Percentiles rank a stretch among this genome's conserved stretches.
Evolutionary conservation across 2,888 invertebrate species (phyloP).

Genomic region (Morpho achilles): DNA sequence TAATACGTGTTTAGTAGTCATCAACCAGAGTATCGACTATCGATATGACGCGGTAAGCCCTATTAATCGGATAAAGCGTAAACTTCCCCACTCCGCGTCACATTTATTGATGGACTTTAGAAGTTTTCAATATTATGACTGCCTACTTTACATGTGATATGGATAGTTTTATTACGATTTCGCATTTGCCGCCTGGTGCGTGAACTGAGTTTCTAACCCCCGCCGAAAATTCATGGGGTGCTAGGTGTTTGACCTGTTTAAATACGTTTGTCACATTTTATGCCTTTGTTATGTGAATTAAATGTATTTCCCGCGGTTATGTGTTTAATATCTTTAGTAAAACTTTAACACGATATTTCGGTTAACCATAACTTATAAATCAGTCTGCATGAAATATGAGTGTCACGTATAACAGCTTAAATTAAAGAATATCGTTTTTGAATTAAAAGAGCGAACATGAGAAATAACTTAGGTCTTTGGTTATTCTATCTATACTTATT

Average conservation of each 20-base stretch:
- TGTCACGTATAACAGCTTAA: no score
- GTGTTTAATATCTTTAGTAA: no score
- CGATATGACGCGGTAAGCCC: constrained; percentile 24
- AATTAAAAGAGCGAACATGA: no score
- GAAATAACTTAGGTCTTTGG: no score
- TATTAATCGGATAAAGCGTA: constrained; percentile 42
- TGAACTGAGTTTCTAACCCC: constrained; percentile 49
- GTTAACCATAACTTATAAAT: no score
- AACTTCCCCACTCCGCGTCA: constrained; percentile 65
- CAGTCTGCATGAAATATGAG: no score
- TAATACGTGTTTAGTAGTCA: constrained; percentile 19
- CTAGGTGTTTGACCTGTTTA: constrained; percentile 34
- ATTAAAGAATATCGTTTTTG: no score
- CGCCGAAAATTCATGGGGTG: constrained; percentile 28
- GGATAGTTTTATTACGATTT: constrained; percentile 78
- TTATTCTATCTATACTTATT: no score
- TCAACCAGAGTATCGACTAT: constrained; percentile 22
- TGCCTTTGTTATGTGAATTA: no score
- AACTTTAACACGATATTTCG: no score
- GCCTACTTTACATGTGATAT: constrained; percentile 74
- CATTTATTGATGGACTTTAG: constrained; percentile 78
- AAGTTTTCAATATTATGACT: constrained; percentile 76
- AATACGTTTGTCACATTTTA: neutral
- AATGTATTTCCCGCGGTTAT: no score
- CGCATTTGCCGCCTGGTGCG: constrained; percentile 77